A percentile compares a stretch with the other conserved stretches of the same genome.
phyloP scores from a whole-genome alignment of 1,140 invertebrate genomes.

The Drosophila guanche region DNA sequence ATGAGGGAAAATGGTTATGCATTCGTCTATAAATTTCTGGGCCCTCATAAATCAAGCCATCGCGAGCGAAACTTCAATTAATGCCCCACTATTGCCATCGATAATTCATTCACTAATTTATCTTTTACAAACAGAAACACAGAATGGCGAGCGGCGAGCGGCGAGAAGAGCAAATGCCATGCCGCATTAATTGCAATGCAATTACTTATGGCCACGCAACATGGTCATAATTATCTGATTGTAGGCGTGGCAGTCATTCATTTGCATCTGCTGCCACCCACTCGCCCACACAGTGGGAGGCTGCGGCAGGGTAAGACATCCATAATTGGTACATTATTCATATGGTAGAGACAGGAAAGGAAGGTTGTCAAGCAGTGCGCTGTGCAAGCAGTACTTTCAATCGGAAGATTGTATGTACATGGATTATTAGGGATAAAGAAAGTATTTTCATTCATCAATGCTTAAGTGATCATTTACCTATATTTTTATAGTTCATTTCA shows the following conservation, averaged over 20 bases:
- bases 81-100: constrained; percentile 72
- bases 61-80: constrained; percentile 71
- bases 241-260: constrained; percentile 48
- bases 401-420: no score
- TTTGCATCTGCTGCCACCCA: constrained; percentile 51
- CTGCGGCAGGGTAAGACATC: neutral
- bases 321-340: constrained; percentile 9
- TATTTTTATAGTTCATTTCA: no score
- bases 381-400: no score
- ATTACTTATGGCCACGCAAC: constrained; percentile 60
- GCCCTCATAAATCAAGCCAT: constrained; percentile 69
- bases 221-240: constrained; percentile 66
- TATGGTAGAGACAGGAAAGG: no score
- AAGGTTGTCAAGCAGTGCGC: no score
- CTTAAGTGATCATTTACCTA: no score
- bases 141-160: neutral
- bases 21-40: constrained; percentile 63
- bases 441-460: no score
- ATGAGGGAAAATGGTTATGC: constrained; percentile 60
- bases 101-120: constrained; percentile 81
- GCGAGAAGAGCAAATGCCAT: constrained; percentile 21
- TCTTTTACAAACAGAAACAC: constrained; percentile 53
- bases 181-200: constrained; percentile 76
- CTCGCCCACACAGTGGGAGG: neutral
- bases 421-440: no score